Evolutionary conservation across 2,113 vertebrate genomes (phyloP).

Genomic region (Gulo gulo): DNA sequence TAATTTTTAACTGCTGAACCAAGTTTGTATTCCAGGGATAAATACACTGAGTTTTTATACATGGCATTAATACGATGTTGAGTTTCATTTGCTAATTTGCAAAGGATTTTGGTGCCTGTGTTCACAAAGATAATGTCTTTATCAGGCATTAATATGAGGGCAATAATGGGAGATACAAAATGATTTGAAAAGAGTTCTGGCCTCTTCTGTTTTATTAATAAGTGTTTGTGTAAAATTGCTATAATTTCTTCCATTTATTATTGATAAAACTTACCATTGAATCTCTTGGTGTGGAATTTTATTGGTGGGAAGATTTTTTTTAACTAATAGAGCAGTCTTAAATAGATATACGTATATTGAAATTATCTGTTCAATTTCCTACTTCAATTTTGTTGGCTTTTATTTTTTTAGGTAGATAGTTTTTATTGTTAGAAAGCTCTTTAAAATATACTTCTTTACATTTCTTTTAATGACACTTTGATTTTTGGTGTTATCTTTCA

Average conservation of each 20-base stretch:
- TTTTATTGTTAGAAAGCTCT: background rate
- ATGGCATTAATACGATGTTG: background rate
- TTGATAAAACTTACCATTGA: background rate
- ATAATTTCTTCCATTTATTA: background rate
- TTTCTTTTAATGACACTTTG: background rate
- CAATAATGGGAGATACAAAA: background rate
- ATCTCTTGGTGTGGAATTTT: background rate
- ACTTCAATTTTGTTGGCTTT: background rate
- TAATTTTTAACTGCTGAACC: background rate
- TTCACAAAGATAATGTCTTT: background rate
- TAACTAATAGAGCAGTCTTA: background rate
- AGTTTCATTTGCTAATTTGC: background rate
- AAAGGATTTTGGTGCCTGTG: background rate
- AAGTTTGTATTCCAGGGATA: background rate
- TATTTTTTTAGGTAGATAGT: background rate
- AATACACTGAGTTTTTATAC: background rate
- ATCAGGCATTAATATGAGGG: background rate
- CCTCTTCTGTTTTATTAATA: background rate
- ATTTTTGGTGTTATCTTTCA: background rate
- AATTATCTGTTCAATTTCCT: background rate
- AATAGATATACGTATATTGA: background rate
- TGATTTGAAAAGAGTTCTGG: background rate
- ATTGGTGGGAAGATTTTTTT: background rate
- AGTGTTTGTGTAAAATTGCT: background rate
- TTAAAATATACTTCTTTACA: background rate